phyloP scores from a whole-genome alignment of 2,888 invertebrate genomes.

The Rotaria sp. region DNA sequence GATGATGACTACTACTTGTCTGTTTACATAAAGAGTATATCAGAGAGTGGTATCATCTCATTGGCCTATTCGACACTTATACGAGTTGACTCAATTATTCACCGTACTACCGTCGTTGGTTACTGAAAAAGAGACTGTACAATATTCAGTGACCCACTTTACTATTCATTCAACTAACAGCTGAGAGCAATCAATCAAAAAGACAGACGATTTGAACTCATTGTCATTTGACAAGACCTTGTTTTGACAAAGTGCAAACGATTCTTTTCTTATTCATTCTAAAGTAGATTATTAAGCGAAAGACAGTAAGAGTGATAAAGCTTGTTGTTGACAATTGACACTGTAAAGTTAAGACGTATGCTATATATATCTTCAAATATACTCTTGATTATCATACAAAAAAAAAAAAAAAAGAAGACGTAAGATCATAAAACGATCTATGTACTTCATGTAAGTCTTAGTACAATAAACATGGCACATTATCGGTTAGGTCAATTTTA shows the following conservation, averaged over 20 bases:
- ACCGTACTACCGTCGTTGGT: not conserved
- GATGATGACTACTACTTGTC: not conserved
- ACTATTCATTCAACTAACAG: not conserved
- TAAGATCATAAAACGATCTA: not conserved
- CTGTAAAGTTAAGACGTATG: not conserved
- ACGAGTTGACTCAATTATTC: constrained; percentile 3
- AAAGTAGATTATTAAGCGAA: not conserved
- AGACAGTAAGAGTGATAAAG: not conserved
- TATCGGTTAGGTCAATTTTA: too few species aligned
- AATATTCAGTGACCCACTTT: constrained; percentile 11
- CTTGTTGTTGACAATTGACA: not conserved
- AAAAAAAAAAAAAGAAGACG: not conserved
- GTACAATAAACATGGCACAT: not conserved
- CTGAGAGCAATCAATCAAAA: constrained; percentile 24
- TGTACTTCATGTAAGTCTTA: not conserved
- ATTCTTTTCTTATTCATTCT: not conserved
- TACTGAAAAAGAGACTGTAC: not conserved
- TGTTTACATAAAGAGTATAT: not conserved
- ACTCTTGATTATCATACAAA: not conserved
- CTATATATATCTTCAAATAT: not conserved
- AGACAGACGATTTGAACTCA: not conserved
- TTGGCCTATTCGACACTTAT: not conserved
- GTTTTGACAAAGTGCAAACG: not conserved
- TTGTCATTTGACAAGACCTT: not conserved
- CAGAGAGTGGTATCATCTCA: not conserved